Evolutionary conservation across 1,140 invertebrate genomes (phyloP), one percentile per base, ranked within the genome.

Genomic region (Diploscapter pachys): DNA sequence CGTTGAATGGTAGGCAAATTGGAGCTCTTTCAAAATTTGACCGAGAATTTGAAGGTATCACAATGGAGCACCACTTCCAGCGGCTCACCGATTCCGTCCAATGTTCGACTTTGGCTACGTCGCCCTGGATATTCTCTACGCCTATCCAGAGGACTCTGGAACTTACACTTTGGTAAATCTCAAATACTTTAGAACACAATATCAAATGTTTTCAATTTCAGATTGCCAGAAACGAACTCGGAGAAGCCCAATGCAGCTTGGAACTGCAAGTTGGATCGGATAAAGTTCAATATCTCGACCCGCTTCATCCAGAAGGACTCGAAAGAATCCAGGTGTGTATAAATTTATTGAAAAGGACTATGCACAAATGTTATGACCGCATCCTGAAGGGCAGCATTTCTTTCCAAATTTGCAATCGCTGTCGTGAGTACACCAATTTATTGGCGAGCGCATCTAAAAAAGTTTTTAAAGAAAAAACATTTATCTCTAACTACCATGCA

Each of bases 61-160:
- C 71, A 81, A 85, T 65, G 85, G 84, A 3, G 63, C 61, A 8
- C 84, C 85, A 48, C 74, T 85, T 49, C 63, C 78, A 78, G 69
- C 82, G 87, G 90, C 95, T 6, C 93, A 96, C 85, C 90, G 95
- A 79, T 98, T 95, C 86, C 91, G 92, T 76, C 92, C 93, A 3
- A 90, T 92, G 50, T 94, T 95, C 87, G 94, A 98, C 84, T 96
- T 97, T 86, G 94, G 94, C 55, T 96, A 96, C 85, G 94, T 97
- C 54, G 92, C 93, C 64, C 88, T 97, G 71, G 94, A 97, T 86
- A 92, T 98, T 77, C 72, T 82, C 13, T 82, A 84, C 62, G 83
- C 82, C 5, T 84, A 82, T 63, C 82, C 84, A 48, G 84, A 85
- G 73, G 83, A 85, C 69, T 81, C 79, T 61, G 83, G 83, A 66